Evolutionary conservation across 2,888 invertebrate genomes (phyloP).

Genomic region (Lysandra coridon): DNA sequence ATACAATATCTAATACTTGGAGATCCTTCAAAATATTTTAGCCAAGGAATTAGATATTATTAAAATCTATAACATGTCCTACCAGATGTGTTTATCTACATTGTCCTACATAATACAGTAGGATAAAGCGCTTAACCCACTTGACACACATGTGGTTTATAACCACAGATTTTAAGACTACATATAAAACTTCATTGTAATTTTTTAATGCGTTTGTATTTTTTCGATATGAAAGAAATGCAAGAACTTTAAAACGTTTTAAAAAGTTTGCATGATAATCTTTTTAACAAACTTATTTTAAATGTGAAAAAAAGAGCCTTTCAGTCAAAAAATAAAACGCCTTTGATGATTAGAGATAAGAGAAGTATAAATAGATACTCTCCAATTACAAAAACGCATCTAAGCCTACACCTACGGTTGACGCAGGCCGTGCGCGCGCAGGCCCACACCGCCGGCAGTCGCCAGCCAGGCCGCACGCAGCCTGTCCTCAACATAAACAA

Average conservation of each 20-base stretch:
- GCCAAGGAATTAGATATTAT: neutral
- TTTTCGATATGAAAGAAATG: neutral
- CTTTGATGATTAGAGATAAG: neutral
- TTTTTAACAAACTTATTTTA: neutral
- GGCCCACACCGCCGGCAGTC: conserved; percentile 69
- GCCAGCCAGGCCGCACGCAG: conserved; percentile 75
- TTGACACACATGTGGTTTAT: neutral
- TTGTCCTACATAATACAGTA: neutral
- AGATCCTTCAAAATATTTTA: neutral
- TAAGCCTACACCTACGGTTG: conserved; percentile 64
- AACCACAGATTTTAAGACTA: neutral
- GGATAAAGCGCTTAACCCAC: neutral
- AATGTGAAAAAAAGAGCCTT: neutral
- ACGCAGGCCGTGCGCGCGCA: conserved; percentile 70
- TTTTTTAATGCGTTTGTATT: neutral
- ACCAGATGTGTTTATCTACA: neutral
- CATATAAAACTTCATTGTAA: neutral
- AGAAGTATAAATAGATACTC: conserved; percentile 12
- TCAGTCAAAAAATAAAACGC: neutral
- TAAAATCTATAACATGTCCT: neutral
- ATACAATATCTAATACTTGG: neutral
- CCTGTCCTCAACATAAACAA: conserved; percentile 67
- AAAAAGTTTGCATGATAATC: neutral
- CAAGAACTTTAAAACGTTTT: neutral
- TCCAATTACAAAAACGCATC: conserved; percentile 41